phyloP scores from a whole-genome alignment of 2,113 vertebrate genomes.

The Corythornis madagascariensis region DNA sequence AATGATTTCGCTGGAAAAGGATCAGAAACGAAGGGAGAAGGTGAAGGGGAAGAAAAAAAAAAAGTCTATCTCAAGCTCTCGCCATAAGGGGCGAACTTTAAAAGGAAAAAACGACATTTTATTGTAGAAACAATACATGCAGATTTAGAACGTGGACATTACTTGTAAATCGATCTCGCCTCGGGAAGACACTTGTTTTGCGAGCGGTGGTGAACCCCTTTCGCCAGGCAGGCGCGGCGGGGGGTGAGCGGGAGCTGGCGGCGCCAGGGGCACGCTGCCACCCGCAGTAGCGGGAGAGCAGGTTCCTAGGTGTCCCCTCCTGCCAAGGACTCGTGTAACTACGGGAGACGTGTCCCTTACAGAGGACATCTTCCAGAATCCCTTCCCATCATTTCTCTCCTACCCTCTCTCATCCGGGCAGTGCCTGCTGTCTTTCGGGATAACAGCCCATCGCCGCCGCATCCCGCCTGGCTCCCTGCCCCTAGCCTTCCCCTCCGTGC shows the following conservation, averaged over 20 bases:
- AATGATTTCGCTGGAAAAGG: not conserved
- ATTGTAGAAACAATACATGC: not conserved
- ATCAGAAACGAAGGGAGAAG: not conserved
- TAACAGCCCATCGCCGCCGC: not conserved
- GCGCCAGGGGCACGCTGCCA: not conserved
- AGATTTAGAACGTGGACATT: not conserved
- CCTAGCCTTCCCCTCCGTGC: not conserved
- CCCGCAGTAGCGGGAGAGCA: accelerated
- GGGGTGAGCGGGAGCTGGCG: not conserved
- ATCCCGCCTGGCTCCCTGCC: not conserved
- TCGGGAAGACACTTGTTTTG: not conserved
- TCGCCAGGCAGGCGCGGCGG: not conserved
- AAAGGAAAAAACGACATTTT: not conserved
- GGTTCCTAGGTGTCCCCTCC: not conserved
- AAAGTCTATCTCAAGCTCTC: not conserved
- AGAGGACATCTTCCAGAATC: not conserved
- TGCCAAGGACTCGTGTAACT: not conserved
- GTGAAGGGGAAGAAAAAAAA: not conserved
- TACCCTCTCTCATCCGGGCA: too few species aligned
- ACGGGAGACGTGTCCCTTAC: not conserved
- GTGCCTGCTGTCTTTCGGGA: not conserved
- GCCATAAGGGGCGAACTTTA: not conserved
- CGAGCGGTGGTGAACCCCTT: not conserved
- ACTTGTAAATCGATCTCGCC: not conserved
- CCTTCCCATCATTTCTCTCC: not conserved